Conservation (phyloP, 2,113 vertebrate species). For the Eubucco bourcierii region DNA sequence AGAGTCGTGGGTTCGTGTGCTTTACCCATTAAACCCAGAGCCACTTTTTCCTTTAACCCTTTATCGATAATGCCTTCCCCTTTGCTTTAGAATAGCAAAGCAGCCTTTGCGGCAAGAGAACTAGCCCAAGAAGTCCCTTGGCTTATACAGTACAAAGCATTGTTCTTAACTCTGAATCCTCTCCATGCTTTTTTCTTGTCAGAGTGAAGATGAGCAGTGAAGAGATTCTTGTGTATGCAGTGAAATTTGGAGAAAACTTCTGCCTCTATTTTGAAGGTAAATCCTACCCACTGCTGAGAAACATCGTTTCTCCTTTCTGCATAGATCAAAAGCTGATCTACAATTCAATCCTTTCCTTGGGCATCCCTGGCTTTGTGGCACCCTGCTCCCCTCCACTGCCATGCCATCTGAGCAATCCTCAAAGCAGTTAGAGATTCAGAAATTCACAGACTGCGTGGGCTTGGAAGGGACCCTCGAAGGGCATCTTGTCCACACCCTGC, state of each 20-base stretch:
- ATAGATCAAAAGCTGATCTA: background rate
- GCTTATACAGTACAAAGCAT: background rate
- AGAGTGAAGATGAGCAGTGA: constrained; percentile 39
- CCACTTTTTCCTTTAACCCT: background rate
- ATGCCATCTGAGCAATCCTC: background rate
- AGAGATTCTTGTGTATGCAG: background rate
- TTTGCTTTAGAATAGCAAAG: background rate
- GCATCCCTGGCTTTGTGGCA: background rate
- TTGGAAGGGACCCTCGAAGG: too few species aligned
- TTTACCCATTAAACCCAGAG: background rate
- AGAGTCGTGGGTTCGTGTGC: accelerated
- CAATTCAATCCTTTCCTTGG: background rate
- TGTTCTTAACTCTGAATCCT: background rate
- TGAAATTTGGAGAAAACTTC: background rate
- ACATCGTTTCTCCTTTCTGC: background rate
- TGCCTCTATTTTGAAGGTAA: constrained; percentile 60
- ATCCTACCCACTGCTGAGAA: background rate
- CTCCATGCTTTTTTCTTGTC: background rate
- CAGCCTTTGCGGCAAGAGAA: background rate
- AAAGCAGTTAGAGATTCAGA: background rate
- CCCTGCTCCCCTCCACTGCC: too few species aligned
- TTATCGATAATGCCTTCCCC: accelerated
- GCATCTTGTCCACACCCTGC: too few species aligned
- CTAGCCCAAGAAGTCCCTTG: background rate
- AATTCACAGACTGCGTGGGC: too few species aligned